These are phyloP conservation scores for Drosophila kurseongensis DNA, from an alignment of 1,140 invertebrate genomes.

Conservation along the genomic window DNA sequence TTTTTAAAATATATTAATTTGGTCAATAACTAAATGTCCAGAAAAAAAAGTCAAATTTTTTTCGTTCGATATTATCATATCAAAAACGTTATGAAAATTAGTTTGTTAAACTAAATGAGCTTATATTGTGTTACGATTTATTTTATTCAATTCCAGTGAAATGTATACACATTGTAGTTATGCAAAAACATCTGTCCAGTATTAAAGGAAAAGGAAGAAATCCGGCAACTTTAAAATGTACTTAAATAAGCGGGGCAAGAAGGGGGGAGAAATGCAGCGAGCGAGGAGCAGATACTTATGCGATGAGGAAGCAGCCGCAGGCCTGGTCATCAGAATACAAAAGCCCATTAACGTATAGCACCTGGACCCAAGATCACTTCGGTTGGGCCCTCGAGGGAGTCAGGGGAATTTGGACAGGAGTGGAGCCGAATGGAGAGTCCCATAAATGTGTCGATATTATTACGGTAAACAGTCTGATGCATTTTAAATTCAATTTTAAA, in stretches of 20 bases:
- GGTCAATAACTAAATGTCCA: no score
- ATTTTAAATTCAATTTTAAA: constrained; percentile 81
- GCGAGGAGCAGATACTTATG: constrained; percentile 9
- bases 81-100: no score
- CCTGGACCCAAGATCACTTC: constrained; percentile 53
- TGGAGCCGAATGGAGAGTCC: constrained; percentile 16
- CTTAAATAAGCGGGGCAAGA: constrained; percentile 16
- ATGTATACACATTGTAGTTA: neutral
- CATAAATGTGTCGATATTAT: constrained; percentile 83
- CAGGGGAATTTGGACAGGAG: neutral
- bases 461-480: constrained; percentile 80
- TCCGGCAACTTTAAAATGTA: constrained; percentile 26
- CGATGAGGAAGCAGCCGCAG: constrained; percentile 22
- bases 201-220: constrained; percentile 22
- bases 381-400: constrained; percentile 23
- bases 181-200: constrained; percentile 15
- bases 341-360: constrained; percentile 79
- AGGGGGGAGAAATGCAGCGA: constrained; percentile 8
- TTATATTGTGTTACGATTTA: neutral
- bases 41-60: no score
- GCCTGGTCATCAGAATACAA: constrained; percentile 51
- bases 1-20: no score
- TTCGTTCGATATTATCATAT: no score
- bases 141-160: neutral
- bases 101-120: neutral